Evolutionary conservation across 1,140 invertebrate species (phyloP), one percentile per base, ranked within the genome.

Genomic region (Drosophila hydei): DNA sequence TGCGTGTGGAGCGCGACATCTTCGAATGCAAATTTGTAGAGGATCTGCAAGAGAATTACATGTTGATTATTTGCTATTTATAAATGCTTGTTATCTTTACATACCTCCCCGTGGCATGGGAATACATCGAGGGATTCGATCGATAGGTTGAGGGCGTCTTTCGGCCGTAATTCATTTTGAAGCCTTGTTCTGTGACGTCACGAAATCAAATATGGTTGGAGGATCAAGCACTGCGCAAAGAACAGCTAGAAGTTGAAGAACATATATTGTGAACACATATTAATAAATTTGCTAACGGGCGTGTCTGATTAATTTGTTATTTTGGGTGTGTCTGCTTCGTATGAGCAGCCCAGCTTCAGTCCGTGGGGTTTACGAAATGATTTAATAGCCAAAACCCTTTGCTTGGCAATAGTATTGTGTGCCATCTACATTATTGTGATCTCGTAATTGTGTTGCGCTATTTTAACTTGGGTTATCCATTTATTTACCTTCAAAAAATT

Each of bases 51-150:
- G n/a, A 5, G 21, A 14, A 11, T 9, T 11, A 43, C 1, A 43
- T 19, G 18, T 42, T 0, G n/a, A 1, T 38, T n/a, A 14, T 4
- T n/a, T n/a, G 12, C 12, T 16, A 40, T 40, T n/a, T 12, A 40
- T 40, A 1, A 4, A 40, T 40, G 12, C 2, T n/a, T 12, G 4
- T 40, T 4, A 47, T 21, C 90, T n/a, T n/a, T n/a, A 8, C 62
- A 16, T 89, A 94, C 93, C 93, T 93, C 85, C 93, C 93, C 5
- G 96, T 96, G 23, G 96, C 95, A 92, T 97, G 96, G 4, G 96
- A 97, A 90, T 97, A 97, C 9, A 97, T 94, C 1, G 96, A 97
- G 3, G 96, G 96, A 64, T 96, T 96, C 33, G 96, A 96, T 76
- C 96, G 94, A 77, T 96, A 96, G 18, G 95, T 95, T 8, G 95